Evolutionary conservation across 2,888 invertebrate genomes (phyloP), one percentile per base, ranked within the genome.

Genomic region (Pharmacophagus antenor): DNA sequence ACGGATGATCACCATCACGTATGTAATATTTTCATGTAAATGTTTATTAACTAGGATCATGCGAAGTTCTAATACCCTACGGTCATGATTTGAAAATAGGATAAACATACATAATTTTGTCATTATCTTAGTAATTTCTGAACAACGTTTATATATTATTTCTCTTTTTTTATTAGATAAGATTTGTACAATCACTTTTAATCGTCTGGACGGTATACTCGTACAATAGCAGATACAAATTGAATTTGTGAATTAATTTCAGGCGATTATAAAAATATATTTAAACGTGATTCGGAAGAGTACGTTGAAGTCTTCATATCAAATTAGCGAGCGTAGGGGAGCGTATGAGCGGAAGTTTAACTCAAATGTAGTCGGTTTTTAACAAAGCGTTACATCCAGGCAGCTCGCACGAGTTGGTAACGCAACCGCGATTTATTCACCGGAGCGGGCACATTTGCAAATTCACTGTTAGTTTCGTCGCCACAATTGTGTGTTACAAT

Each of bases 361-460:
- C 46, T 46, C 10, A 46, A 46, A 46, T 46, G 46, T 46, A 46
- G 18, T 46, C 46, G 21, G 46, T 46, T 20, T 46, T 46, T 46
- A 46, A 46, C 20, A 42, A 42, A 42, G 17, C 42, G 18, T 46
- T 46, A 46, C 20, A 46, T 20, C 18, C 20, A 12, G 12, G 46
- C 46, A 21, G 46, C 46, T 50, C 49, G 27, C 18, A 18, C 18
- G 27, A 27, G 27, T 50, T 50, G 17, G 27, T 15, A 25, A 17
- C 7, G 48, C 48, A 18, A 50, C 50, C 27, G 27, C 18, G 27
- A 20, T 50, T 18, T 51, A 37, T 51, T 37, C 37, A 37, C 20
- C 37, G 21, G n/a, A 20, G 31, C 22, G 22, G 47, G 47, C 12
- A 46, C 21, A 23, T 22, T 23, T 23, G 47, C 23, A 23, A 47